These are phyloP conservation scores for Intellagama lesueurii DNA, from an alignment of 2,797 vertebrate species.

Conservation along the genomic window DNA sequence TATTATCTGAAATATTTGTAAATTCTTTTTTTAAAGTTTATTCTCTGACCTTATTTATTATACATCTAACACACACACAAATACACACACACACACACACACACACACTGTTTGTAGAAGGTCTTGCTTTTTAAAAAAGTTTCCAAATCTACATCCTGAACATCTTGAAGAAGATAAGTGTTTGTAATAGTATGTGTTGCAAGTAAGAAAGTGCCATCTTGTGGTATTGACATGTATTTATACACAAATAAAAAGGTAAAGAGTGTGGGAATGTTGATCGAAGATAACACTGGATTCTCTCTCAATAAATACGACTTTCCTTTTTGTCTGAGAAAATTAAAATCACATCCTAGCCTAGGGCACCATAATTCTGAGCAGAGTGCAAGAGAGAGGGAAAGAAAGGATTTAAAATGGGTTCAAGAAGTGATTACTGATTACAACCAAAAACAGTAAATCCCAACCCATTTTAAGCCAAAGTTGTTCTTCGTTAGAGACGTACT, in stretches of 20 bases:
- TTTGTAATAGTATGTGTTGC: slow-evolving; percentile 78
- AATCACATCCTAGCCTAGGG: neutral
- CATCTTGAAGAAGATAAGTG: slow-evolving; percentile 76
- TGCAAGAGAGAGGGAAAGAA: neutral
- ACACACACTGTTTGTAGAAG: slow-evolving; percentile 74
- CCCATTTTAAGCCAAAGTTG: neutral
- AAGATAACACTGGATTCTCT: slow-evolving; percentile 66
- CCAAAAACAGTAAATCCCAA: neutral
- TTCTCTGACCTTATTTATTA: slow-evolving; percentile 82
- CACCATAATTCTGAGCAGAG: neutral
- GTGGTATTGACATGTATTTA: slow-evolving; percentile 85
- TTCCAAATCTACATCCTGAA: slow-evolving; percentile 72
- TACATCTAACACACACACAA: slow-evolving; percentile 75
- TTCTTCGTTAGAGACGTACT: neutral
- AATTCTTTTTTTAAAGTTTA: slow-evolving; percentile 82
- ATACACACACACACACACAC: slow-evolving; percentile 39
- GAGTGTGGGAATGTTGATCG: slow-evolving; percentile 69
- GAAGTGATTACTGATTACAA: slow-evolving; percentile 4
- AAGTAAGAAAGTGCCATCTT: slow-evolving; percentile 84
- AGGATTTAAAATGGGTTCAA: neutral
- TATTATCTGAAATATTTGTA: slow-evolving; percentile 85
- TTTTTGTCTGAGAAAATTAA: slow-evolving; percentile 44
- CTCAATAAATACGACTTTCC: slow-evolving; percentile 44
- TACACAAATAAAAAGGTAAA: slow-evolving; percentile 83
- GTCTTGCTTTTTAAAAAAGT: slow-evolving; percentile 82